Evolutionary conservation across 2,888 invertebrate genomes (phyloP), one percentile per base, ranked within the genome.

Genomic region (Parthenolecanium corni): DNA sequence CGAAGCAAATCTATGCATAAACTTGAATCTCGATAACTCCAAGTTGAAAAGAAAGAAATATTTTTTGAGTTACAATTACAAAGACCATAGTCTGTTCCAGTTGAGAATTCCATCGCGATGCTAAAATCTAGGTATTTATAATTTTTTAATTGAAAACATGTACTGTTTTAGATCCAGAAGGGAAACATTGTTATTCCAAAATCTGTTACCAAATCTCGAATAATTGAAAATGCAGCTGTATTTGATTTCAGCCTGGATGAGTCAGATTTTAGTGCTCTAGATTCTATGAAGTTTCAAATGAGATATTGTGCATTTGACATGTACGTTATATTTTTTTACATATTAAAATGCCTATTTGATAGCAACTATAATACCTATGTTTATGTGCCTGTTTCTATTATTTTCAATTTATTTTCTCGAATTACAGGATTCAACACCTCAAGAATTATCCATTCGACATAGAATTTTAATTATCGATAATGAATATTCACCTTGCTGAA

Each of bases 161-260:
- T 31, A 31, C 9, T 9, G 24, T 57, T 64, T 44, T 44, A 69
- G 69, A 65, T 69, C 6, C 65, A 69, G 63, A 64, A 67, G 51
- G 68, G 67, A 24, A 24, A 66, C 47, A 66, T 67, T 20, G 67
- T 67, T 6, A 69, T 69, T 52, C 69, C 69, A 11, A 69, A 69
- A 64, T 69, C 69, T 14, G 66, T 65, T 18, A 69, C 65, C 44
- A 62, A 66, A 51, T 63, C 65, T 44, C 65, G 69, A 24, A 68
- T 69, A 6, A 44, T 44, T 20, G 16, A 16, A 44, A 44, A 44
- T n/a, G 16, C 20, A 1, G 20, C 9, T 44, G 46, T 44, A n/a
- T 44, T 44, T 44, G 46, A 44, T 44, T 44, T 44, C 20, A 44
- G 14, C 20, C 2, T 44, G 6, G 20, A 20, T 5, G 46, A 44